A percentile compares a stretch with the other conserved stretches of the same genome.
phyloP scores from a whole-genome alignment of 2,888 invertebrate genomes.

The Atrina japonica region DNA sequence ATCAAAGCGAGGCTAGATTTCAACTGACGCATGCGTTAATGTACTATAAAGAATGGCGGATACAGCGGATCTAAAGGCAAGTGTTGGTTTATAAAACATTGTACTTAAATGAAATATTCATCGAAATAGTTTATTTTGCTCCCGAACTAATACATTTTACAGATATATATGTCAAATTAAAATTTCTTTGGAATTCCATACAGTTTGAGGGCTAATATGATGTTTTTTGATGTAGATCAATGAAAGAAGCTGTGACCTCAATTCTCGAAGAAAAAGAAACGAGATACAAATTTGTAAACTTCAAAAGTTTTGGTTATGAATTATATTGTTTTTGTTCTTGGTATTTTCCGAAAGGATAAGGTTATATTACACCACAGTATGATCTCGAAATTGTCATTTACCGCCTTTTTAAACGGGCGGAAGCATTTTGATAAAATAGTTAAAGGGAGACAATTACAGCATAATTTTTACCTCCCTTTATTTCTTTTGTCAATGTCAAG shows the following conservation, averaged over 20 bases:
- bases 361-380: too few relatives aligned
- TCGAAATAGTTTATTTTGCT: neutral
- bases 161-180: neutral
- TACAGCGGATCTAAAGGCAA: slow-evolving; percentile 71
- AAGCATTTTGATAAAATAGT: too few relatives aligned
- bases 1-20: slow-evolving; percentile 19
- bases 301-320: too few relatives aligned
- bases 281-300: too few relatives aligned
- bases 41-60: slow-evolving; percentile 68
- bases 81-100: slow-evolving; percentile 22
- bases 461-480: slow-evolving; percentile 11
- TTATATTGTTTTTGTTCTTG: too few relatives aligned
- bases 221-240: neutral
- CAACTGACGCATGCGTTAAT: slow-evolving; percentile 57
- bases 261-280: slow-evolving; percentile 1
- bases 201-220: neutral
- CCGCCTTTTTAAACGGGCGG: too few relatives aligned
- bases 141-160: neutral
- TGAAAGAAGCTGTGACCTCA: slow-evolving; percentile 22
- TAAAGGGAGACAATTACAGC: slow-evolving; percentile 9
- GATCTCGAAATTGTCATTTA: too few relatives aligned
- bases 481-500: slow-evolving; percentile 7
- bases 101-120: neutral
- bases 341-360: too few relatives aligned
- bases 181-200: too few relatives aligned